phyloP scores from a whole-genome alignment of 2,797 vertebrate species.

The Mycteria americana region DNA sequence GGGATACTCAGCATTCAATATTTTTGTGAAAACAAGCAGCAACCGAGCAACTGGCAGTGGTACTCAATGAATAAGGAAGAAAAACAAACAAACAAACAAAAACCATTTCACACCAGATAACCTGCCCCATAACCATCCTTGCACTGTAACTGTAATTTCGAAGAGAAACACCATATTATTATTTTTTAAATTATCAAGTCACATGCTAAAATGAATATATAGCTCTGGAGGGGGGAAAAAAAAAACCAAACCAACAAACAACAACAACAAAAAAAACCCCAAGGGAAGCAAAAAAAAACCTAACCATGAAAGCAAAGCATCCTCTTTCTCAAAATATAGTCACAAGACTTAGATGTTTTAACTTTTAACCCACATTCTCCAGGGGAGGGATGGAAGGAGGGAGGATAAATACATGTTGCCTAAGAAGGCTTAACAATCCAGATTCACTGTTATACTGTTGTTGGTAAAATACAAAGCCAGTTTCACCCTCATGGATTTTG shows the following conservation, averaged over 20 bases:
- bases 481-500: neutral
- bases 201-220: neutral
- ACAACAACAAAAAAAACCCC: neutral
- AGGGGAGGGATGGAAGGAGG: neutral
- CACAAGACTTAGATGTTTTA: neutral
- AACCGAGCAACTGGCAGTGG: neutral
- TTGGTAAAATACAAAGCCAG: neutral
- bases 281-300: neutral
- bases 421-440: neutral
- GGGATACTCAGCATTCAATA: neutral
- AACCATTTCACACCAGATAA: neutral
- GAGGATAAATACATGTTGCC: neutral
- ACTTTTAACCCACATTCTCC: constrained; percentile 14
- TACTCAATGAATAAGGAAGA: neutral
- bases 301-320: neutral
- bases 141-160: neutral
- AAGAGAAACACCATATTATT: neutral
- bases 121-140: neutral
- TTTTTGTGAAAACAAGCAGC: neutral
- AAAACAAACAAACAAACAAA: too few species aligned
- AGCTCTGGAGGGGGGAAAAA: neutral
- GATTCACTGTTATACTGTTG: neutral
- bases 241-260: neutral
- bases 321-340: neutral
- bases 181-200: neutral